Base-by-base conservation (phyloP, 2,113 vertebrate species). In the Ursus arctos region DNA sequence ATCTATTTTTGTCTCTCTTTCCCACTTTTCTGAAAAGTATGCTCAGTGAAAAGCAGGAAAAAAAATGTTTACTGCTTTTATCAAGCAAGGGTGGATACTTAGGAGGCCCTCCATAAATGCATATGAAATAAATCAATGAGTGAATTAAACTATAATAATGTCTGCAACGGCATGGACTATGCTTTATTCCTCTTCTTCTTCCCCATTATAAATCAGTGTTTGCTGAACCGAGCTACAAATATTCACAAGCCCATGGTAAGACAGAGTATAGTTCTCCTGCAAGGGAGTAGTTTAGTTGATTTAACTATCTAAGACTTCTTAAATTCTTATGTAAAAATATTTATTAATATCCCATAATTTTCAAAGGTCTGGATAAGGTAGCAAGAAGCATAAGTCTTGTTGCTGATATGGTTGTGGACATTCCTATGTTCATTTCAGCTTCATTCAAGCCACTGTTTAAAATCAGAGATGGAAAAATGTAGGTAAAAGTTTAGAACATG, bases 241-340 rank as follows among this genome's bases (percentile, higher is more conserved):
- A 43, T 33, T 11, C 28, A 65, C 15, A 69, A 71, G 26, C 47
- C 19, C 10, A 15, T 43, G 21, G 19, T 36, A 57, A 49, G 28
- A 88, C 14, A 88, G 71, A 86, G 15, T 28, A 51, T 36, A 81
- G 3, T 2, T 79, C 47, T 95, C 3, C 74, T 95, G 3, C 28
- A 83, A 74, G 40, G 53, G 61, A 82, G 28, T 16, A 92, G 33
- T 95, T 92, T 79, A 49, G 67, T 87, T 97, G 26, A 95, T 88
- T 92, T 97, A 95, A 47, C 19, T 92, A 80, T 53, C 79, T 80
- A 74, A 83, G 49, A 40, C 63, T 69, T 96, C 59, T 87, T 87
- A 96, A 72, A 79, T 91, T 51, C 96, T 61, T 91, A 55, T 9
- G 12, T 51, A 49, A 90, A 72, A 90, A 61, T 57, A 63, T 59